Base-by-base conservation (phyloP, 2,888 invertebrate species). In the Lithophane semibrunnea region DNA sequence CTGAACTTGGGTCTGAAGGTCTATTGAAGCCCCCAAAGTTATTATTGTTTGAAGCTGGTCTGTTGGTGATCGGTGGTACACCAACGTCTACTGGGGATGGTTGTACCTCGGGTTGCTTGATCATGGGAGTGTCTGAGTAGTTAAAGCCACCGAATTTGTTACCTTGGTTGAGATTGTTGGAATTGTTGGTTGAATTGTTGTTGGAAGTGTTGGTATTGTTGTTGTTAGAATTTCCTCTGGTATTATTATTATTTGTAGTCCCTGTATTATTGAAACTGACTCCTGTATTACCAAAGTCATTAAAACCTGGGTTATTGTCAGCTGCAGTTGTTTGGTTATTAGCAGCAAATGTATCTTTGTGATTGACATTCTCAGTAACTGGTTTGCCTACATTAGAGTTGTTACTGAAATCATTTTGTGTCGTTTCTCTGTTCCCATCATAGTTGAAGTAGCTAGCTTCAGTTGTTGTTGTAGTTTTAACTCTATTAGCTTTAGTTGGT, bases 1-100 rank as follows among this genome's bases (percentile, higher is more conserved):
- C 37, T 2, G 78, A 3, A 7, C 70, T 64, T 5, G 52, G 0
- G 0, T 72, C 24, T 0, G 37, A 37, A 0, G 79, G 78, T 79
- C 65, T 79, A 54, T 79, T 73, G 3, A 56, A 54, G 52, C 5
- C 5, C 5, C 12, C 37, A 60, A 61, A 82, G 7, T 76, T 82
- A 44, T 80, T 37, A 85, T 87, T 88, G 18, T 80, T 77, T 0
- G 90, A 89, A 0, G 90, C 82, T 0, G 94, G 94, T 61, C 81
- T 92, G 54, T 96, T 96, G 0, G 96, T 96, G 0, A 96, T 96
- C 0, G 96, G 95, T 0, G 95, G 94, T 37, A 91, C 90, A 56
- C 88, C 90, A 0, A 86, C 82, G 44, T 94, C 92, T 0, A 93
- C 92, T 0, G 89, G 83, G 0, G 92, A 91, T 0, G 96, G 95